Conservation (phyloP, 2,113 vertebrate genomes). For the Stictonetta naevosa region DNA sequence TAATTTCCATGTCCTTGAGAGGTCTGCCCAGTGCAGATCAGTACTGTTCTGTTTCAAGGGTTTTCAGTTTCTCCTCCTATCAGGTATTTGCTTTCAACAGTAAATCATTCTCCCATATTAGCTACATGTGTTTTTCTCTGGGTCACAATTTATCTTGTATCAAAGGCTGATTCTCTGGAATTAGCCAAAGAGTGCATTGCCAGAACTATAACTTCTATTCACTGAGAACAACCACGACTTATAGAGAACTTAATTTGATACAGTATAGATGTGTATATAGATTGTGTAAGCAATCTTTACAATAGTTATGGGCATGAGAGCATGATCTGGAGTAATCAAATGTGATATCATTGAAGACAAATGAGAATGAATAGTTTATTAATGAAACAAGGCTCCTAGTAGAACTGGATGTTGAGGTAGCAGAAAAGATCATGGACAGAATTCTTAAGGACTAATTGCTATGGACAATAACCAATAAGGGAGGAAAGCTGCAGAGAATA, state of each 20-base stretch:
- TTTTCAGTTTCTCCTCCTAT: background rate
- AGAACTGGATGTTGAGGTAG: background rate
- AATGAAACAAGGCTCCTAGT: slow-evolving; percentile 3
- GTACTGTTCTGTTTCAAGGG: background rate
- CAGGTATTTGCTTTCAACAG: background rate
- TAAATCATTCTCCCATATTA: background rate
- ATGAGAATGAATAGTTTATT: slow-evolving; percentile 30
- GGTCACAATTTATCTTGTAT: background rate
- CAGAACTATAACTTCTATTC: background rate
- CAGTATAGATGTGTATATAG: slow-evolving; percentile 1
- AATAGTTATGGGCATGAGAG: slow-evolving; percentile 27
- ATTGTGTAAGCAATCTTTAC: background rate
- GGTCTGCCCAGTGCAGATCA: too few relatives aligned
- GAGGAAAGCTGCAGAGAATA: background rate
- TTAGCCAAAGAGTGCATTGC: background rate
- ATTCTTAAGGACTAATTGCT: background rate
- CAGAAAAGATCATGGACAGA: background rate
- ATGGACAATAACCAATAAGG: background rate
- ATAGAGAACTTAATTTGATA: slow-evolving; percentile 50
- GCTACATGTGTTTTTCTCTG: background rate
- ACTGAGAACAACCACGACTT: background rate
- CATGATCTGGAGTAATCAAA: background rate
- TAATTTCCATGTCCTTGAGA: background rate
- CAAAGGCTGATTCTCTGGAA: background rate
- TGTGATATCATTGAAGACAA: too few relatives aligned